Percentiles rank a stretch among this genome's conserved stretches.
phyloP scores from a whole-genome alignment of 2,888 invertebrate genomes.

The Herminia tarsipennalis region DNA sequence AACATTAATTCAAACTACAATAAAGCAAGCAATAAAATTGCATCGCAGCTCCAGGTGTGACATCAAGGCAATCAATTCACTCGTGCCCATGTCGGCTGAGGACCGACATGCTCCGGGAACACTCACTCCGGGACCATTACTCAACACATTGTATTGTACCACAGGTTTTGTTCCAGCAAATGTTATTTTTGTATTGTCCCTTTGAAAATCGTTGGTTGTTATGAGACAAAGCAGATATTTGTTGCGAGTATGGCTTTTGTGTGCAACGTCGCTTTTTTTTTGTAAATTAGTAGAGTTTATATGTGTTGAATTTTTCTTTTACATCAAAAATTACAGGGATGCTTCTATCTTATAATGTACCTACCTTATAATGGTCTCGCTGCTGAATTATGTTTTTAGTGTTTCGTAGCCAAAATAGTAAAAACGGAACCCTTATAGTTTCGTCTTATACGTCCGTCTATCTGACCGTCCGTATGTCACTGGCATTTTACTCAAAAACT shows the following conservation, averaged over 20 bases:
- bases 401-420: too few relatives aligned
- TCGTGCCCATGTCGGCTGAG: slow-evolving; percentile 24
- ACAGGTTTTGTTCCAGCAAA: slow-evolving; percentile 35
- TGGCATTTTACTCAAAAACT: too few relatives aligned
- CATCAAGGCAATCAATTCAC: slow-evolving; percentile 40
- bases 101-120: slow-evolving; percentile 29
- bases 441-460: too few relatives aligned
- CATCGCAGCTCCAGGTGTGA: slow-evolving; percentile 36
- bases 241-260: slow-evolving; percentile 39
- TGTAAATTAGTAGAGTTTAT: too few relatives aligned
- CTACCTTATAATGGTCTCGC: too few relatives aligned
- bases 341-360: too few relatives aligned
- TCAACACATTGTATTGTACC: slow-evolving; percentile 44
- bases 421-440: too few relatives aligned
- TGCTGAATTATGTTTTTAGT: too few relatives aligned
- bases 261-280: slow-evolving; percentile 4
- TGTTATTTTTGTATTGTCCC: slow-evolving; percentile 47
- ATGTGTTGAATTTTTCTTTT: too few relatives aligned
- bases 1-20: background rate
- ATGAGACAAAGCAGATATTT: slow-evolving; percentile 43
- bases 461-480: too few relatives aligned
- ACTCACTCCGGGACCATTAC: slow-evolving; percentile 45
- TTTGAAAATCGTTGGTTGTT: slow-evolving; percentile 36
- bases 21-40: slow-evolving; percentile 32
- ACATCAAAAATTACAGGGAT: too few relatives aligned